Evolutionary conservation across 37 sponge, comb jelly and placozoan genomes (phyloP).

Genomic region (Petrosia ficiformis): DNA sequence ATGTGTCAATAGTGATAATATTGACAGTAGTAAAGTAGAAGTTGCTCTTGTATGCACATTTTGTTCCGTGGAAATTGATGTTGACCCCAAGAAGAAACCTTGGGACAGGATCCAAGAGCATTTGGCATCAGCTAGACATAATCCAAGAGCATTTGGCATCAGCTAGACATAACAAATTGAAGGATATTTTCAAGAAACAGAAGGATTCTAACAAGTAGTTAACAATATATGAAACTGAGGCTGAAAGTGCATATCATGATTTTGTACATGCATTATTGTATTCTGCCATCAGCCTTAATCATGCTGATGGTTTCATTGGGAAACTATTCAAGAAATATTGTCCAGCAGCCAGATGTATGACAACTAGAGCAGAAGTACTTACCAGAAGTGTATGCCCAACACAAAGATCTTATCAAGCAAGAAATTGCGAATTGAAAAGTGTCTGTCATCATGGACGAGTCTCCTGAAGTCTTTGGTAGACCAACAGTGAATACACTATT

Average conservation of each 20-base stretch:
- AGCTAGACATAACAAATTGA: not conserved
- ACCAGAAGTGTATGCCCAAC: slow-evolving; percentile 1
- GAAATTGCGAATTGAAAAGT: not conserved
- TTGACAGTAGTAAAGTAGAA: not conserved
- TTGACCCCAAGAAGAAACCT: not conserved
- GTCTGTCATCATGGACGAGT: not conserved
- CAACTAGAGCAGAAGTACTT: not conserved
- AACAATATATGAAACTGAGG: not conserved
- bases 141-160: not conserved
- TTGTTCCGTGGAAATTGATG: not conserved
- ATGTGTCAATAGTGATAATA: too few species aligned
- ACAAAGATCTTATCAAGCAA: not conserved
- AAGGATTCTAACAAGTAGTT: not conserved
- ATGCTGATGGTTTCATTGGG: not conserved
- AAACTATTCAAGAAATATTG: not conserved
- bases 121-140: not conserved
- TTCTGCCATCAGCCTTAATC: not conserved
- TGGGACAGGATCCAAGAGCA: not conserved
- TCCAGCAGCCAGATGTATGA: not conserved
- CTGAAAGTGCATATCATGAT: not conserved
- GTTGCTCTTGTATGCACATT: not conserved
- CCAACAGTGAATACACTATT: not conserved
- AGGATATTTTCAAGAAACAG: not conserved
- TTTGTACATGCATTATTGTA: not conserved
- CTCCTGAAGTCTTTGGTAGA: not conserved